Percentiles rank a stretch among this genome's conserved stretches.
phyloP scores from a whole-genome alignment of 2,113 vertebrate genomes.

The Uria lomvia region DNA sequence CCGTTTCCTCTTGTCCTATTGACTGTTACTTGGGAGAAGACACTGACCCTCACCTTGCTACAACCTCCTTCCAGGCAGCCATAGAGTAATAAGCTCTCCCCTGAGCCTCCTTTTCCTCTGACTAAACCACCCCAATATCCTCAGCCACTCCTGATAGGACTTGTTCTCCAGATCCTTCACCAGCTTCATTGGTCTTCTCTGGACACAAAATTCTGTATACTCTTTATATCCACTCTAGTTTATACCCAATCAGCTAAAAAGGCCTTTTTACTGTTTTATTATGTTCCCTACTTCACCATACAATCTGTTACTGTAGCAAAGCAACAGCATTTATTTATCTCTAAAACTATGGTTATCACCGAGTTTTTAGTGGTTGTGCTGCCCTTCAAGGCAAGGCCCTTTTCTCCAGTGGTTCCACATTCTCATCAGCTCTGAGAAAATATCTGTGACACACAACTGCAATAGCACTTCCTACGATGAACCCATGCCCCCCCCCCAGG shows the following conservation, averaged over 20 bases:
- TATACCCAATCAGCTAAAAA: neutral
- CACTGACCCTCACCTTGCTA: fast-evolving
- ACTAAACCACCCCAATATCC: neutral
- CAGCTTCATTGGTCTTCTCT: neutral
- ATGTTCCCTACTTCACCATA: neutral
- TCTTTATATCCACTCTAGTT: neutral
- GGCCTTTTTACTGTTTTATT: neutral
- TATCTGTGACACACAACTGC: neutral
- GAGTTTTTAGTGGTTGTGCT: neutral
- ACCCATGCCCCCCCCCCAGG: no score
- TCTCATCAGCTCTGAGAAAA: neutral
- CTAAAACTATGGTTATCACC: neutral
- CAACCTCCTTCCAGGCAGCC: neutral
- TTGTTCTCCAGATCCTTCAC: neutral
- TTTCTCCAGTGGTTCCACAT: neutral
- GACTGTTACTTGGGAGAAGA: neutral
- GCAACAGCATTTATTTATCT: neutral
- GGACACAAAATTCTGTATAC: neutral
- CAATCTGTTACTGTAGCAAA: neutral
- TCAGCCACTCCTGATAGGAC: neutral
- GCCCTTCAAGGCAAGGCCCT: neutral
- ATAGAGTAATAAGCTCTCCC: neutral
- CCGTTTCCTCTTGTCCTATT: neutral
- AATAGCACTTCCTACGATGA: neutral
- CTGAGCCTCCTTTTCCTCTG: neutral